These are phyloP conservation scores for Chloroceryle amazona DNA, from an alignment of 2,797 vertebrate genomes.

Conservation along the genomic window DNA sequence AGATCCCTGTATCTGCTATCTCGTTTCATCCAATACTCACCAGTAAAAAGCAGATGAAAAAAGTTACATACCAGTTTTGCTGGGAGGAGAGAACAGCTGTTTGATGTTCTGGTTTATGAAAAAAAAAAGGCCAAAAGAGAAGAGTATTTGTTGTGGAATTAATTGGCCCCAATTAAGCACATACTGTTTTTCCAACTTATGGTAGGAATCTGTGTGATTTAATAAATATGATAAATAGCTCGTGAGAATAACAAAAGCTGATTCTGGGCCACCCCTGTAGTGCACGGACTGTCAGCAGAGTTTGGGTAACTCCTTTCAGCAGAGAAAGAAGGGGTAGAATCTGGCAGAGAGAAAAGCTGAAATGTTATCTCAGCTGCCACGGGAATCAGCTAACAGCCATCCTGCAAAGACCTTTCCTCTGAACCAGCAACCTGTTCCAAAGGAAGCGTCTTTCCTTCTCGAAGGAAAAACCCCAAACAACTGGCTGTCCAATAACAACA, in stretches of 20 bases:
- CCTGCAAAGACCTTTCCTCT: background rate
- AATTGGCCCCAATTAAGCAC: constrained; percentile 68
- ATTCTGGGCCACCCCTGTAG: constrained; percentile 60
- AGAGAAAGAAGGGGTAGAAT: background rate
- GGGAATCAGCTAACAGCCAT: background rate
- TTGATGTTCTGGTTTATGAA: constrained; percentile 59
- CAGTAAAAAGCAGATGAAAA: constrained; percentile 18
- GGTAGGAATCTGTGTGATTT: constrained; percentile 64
- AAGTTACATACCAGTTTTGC: background rate
- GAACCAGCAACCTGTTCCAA: background rate
- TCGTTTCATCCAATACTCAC: constrained; percentile 24
- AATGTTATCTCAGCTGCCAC: background rate
- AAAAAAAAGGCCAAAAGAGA: constrained; percentile 61
- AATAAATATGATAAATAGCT: constrained; percentile 71
- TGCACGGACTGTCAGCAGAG: constrained; percentile 12
- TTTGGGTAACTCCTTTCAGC: constrained; percentile 21
- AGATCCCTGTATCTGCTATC: background rate
- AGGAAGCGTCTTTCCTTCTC: background rate
- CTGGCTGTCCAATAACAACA: background rate
- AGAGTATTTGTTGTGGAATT: constrained; percentile 58
- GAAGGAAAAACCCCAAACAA: background rate
- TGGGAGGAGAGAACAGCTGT: constrained; percentile 62
- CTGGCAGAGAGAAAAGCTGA: background rate
- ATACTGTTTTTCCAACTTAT: constrained; percentile 68
- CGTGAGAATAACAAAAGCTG: constrained; percentile 51